These are phyloP conservation scores for Dolichoris vasculosae DNA, from an alignment of 1,140 invertebrate species.

Conservation along the genomic window DNA sequence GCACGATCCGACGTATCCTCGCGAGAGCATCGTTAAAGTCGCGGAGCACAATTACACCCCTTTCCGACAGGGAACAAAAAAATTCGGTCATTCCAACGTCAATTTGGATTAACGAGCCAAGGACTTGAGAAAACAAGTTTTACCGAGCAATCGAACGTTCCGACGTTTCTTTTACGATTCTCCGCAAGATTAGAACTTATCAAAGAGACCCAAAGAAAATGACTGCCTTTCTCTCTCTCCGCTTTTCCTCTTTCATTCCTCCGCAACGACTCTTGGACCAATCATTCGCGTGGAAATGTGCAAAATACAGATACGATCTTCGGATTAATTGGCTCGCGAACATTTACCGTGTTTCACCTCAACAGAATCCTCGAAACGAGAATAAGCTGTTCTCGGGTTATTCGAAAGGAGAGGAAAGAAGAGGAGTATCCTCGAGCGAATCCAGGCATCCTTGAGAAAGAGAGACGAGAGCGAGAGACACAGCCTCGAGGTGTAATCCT, in stretches of 20 bases:
- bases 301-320: not conserved
- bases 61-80: not conserved
- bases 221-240: not conserved
- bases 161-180: not conserved
- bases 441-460: not conserved
- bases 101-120: slow-evolving; percentile 15
- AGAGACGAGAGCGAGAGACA: not conserved
- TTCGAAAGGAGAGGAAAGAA: not conserved
- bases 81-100: not conserved
- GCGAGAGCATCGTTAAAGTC: slow-evolving; percentile 9
- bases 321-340: not conserved
- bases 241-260: not conserved
- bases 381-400: slow-evolving; percentile 1
- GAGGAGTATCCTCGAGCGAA: not conserved
- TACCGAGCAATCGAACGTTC: not conserved
- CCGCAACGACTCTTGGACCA: not conserved
- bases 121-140: slow-evolving; percentile 16
- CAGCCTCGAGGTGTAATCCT: not conserved
- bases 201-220: not conserved
- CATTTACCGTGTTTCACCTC: not conserved
- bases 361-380: not conserved
- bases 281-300: not conserved
- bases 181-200: slow-evolving; percentile 18
- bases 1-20: not conserved
- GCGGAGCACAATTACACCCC: not conserved